Percentiles rank a stretch among this genome's conserved stretches.
Conservation (phyloP, 2,888 invertebrate genomes). For the Fragum whitleyi region DNA sequence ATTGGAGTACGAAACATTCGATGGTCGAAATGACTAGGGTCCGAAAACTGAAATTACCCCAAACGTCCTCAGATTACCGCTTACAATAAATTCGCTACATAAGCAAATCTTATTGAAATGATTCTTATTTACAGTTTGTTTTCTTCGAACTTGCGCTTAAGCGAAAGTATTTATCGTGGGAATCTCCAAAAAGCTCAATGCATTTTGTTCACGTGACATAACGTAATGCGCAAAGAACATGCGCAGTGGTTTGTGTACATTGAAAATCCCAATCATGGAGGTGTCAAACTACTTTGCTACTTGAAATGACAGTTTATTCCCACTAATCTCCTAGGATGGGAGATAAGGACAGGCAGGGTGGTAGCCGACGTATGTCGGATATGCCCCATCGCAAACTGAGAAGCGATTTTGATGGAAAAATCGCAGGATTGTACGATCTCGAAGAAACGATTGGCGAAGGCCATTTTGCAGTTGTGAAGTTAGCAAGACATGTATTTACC, state of each 20-base stretch:
- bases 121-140: too few relatives aligned
- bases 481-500: conserved; percentile 99
- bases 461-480: conserved; percentile 99
- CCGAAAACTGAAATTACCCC: background rate
- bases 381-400: conserved; percentile 76
- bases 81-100: too few relatives aligned
- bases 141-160: too few relatives aligned
- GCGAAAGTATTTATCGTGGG: too few relatives aligned
- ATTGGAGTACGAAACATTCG: background rate
- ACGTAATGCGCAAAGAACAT: conserved; percentile 77
- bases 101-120: too few relatives aligned
- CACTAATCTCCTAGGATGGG: conserved; percentile 35
- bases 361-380: conserved; percentile 11
- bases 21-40: background rate
- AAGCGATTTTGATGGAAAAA: conserved; percentile 83
- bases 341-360: conserved; percentile 32
- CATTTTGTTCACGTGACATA: conserved; percentile 67
- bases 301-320: conserved; percentile 1
- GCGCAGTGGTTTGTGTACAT: conserved; percentile 72
- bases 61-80: too few relatives aligned
- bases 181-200: too few relatives aligned
- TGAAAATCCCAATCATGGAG: conserved; percentile 56
- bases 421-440: conserved; percentile 95
- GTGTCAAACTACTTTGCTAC: conserved; percentile 52
- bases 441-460: conserved; percentile 98